Percentiles rank a stretch among this genome's conserved stretches.
Evolutionary conservation across 2,797 vertebrate species (phyloP).

Genomic region (Pseudotriccus pelzelni): DNA sequence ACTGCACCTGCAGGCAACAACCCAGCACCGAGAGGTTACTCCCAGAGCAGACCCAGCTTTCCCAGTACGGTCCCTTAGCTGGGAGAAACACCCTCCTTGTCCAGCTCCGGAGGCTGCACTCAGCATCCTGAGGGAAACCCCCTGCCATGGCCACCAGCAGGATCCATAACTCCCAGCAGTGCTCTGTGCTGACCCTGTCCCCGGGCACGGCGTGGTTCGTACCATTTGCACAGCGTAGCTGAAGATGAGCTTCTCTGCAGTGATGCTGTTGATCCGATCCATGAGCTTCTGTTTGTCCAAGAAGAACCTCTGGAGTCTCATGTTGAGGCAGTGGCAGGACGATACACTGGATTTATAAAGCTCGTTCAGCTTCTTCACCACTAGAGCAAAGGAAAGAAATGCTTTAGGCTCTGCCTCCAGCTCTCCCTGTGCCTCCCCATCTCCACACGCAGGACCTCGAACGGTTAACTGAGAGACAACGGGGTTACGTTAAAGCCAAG

Average conservation of each 20-base stretch:
- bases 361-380: slow-evolving; percentile 90
- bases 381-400: slow-evolving; percentile 67
- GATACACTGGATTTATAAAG: slow-evolving; percentile 92
- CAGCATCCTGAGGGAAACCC: background rate
- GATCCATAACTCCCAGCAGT: accelerated
- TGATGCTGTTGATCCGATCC: slow-evolving; percentile 90
- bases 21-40: background rate
- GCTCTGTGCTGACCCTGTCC: background rate
- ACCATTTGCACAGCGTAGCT: slow-evolving; percentile 92
- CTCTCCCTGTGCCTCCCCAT: background rate
- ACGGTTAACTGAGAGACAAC: background rate
- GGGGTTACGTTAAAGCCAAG: background rate
- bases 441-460: accelerated
- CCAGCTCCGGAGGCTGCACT: background rate
- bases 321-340: slow-evolving; percentile 88
- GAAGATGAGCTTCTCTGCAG: slow-evolving; percentile 94
- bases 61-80: background rate
- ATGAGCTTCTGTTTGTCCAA: slow-evolving; percentile 95
- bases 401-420: background rate
- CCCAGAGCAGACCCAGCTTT: background rate
- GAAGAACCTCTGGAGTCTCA: slow-evolving; percentile 90
- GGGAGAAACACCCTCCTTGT: accelerated
- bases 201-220: background rate
- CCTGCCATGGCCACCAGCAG: background rate
- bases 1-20: slow-evolving; percentile 83